Percentiles rank a stretch among this genome's conserved stretches.
These are phyloP conservation scores for Pao palembangensis DNA, from an alignment of 2,113 vertebrate genomes.

Conservation along the genomic window DNA sequence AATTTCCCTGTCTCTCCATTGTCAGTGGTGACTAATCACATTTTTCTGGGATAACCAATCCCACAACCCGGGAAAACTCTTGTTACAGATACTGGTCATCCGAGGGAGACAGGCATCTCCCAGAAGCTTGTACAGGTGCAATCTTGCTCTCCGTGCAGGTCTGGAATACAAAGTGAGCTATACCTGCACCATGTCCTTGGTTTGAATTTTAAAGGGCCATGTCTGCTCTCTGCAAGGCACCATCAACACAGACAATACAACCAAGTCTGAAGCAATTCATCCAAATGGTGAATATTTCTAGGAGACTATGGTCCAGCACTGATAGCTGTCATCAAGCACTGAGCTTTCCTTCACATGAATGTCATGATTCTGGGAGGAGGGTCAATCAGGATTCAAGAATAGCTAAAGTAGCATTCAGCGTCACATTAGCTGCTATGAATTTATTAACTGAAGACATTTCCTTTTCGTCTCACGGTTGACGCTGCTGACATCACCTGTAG, in stretches of 20 bases:
- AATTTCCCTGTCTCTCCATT: conserved; percentile 82
- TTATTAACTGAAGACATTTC: too few species aligned
- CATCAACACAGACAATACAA: not conserved
- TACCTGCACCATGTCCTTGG: conserved; percentile 31
- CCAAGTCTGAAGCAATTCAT: too few species aligned
- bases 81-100: conserved; percentile 73
- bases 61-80: conserved; percentile 77
- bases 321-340: too few species aligned
- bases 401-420: too few species aligned
- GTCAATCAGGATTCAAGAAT: too few species aligned
- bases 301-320: too few species aligned
- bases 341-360: too few species aligned
- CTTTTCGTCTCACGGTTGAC: too few species aligned
- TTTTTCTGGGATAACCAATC: conserved; percentile 73
- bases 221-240: not conserved
- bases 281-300: too few species aligned
- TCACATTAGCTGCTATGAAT: too few species aligned
- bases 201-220: conserved; percentile 7
- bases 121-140: conserved; percentile 60
- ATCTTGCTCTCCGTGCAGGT: conserved; percentile 47
- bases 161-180: conserved; percentile 62
- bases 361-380: too few species aligned
- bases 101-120: conserved; percentile 63
- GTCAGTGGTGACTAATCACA: conserved; percentile 84
- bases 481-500: too few species aligned